phyloP scores from a whole-genome alignment of 2,888 invertebrate species.

The Cerceris rybyensis region DNA sequence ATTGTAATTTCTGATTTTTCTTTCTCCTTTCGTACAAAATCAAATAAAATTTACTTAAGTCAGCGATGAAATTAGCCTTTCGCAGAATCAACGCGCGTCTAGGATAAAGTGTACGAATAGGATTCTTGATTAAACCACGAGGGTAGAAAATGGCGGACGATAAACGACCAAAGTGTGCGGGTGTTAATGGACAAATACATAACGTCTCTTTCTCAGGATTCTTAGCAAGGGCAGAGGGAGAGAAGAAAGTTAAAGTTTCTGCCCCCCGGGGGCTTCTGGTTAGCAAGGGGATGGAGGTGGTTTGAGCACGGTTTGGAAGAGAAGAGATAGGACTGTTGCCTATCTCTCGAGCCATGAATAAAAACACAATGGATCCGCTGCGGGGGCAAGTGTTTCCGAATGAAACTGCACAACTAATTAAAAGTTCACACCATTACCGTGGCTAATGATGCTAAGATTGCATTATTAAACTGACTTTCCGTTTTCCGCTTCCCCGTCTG shows the following conservation, averaged over 20 bases:
- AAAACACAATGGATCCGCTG: slow-evolving; percentile 76
- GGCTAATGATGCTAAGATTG: slow-evolving; percentile 80
- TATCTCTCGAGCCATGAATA: slow-evolving; percentile 76
- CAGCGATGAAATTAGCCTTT: neutral
- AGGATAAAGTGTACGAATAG: neutral
- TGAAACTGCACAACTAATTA: slow-evolving; percentile 81
- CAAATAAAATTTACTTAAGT: neutral
- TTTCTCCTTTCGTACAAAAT: no score
- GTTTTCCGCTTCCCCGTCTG: slow-evolving; percentile 25
- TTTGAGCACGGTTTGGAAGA: slow-evolving; percentile 51
- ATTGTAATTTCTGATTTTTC: no score
- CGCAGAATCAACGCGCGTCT: neutral
- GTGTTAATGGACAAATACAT: slow-evolving; percentile 71
- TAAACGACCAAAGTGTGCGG: slow-evolving; percentile 45
- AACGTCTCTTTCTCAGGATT: slow-evolving; percentile 56
- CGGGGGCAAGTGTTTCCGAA: slow-evolving; percentile 77
- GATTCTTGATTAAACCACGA: slow-evolving; percentile 29
- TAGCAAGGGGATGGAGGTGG: slow-evolving; percentile 42
- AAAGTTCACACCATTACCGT: slow-evolving; percentile 80
- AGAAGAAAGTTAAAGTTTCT: slow-evolving; percentile 72
- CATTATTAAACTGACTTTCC: slow-evolving; percentile 75
- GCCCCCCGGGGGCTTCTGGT: slow-evolving; percentile 65
- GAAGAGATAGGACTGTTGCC: slow-evolving; percentile 72
- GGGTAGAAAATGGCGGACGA: slow-evolving; percentile 33
- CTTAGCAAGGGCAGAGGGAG: slow-evolving; percentile 28